Base-by-base conservation (phyloP, 2,113 vertebrate genomes). In the Onychostoma macrolepis region DNA sequence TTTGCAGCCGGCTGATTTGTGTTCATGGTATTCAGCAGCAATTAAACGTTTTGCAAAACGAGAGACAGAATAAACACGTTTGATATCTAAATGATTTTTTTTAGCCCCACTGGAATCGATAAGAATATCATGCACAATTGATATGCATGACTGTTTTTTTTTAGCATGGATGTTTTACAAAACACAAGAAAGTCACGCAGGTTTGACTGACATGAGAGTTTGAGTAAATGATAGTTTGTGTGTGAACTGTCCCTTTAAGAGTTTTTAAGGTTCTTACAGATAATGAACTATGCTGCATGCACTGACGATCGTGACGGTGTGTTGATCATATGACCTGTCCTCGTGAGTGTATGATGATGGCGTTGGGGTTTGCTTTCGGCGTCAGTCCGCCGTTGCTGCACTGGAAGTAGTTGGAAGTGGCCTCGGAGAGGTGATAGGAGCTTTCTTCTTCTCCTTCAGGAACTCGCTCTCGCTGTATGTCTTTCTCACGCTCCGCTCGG, bases 321-420 rank as follows among this genome's bases (percentile, higher is more conserved):
- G 26, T 7, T 13, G n/a, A 28, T 69, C 75, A 77, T 28, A 33
- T 6, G 75, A 78, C 3, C 43, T 53, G 96, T 2, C 94, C 90
- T 65, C 92, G 94, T n/a, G 96, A 93, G 0, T 96, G 95, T 91
- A 98, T 94, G 88, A 98, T 94, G 75, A 97, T 97, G 80, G 95
- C 95, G 0, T 97, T 98, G 90, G 93, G 88, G 17, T 94, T 95
- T 17, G 94, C 93, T 69, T 93, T 96, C 43, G 98, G 97, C 79
- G 95, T 92, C 36, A 99, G 95, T 30, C 95, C 87, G 0, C 97
- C 97, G 0, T 98, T 97, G 63, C 96, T 96, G 91, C 93, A 95
- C 87, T 97, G 94, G 30, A 99, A 99, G 90, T 98, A 96, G 33
- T 90, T 92, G 33, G 87, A 94, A 89, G 97, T 93, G 6, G 96